Evolutionary conservation across 23 tunicate genomes (phyloP), one percentile per base, ranked within the genome.

Genomic region (Oikopleura vanhoeffeni): DNA sequence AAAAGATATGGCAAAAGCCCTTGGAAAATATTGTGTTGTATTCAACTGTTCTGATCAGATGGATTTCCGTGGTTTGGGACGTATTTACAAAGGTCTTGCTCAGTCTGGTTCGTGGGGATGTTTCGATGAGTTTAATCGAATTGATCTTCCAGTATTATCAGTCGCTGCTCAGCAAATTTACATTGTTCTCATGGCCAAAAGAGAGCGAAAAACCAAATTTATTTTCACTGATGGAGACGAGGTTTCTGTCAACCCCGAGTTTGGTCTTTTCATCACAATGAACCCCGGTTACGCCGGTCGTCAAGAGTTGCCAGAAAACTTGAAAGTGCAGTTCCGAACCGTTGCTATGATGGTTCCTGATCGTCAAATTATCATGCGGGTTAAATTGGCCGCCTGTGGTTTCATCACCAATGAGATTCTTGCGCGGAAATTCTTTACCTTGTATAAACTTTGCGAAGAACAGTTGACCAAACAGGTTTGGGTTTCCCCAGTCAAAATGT

Each of bases 271-370:
- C 67, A 93, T 93, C 41, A 93, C 98, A 33, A 93, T 93, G 98
- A 93, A 93, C 76, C 98, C 98, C 39, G 98, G 98, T 58, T 93
- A 93, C 85, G 98, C 98, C 41, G 98, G 98, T 18, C 85, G 98
- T 3, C 98, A 93, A 76, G 98, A 93, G 76, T 86, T 93, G 41
- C 98, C 98, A 0, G 98, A 93, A 84, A 93, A 93, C 57, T 77
- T 93, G 71, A 93, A 93, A 83, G 98, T 93, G 41, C 98, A 93
- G 87, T 93, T 93, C 86, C 88, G 98, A 40, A 86, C 98, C 0
- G 98, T 93, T 39, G 98, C 98, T 40, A 93, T 93, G 98, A 93
- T 93, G 98, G 98, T 93, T 13, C 98, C 98, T n/a, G 98, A 93
- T 83, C 86, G 98, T 83, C 98, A 93, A 89, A 93, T 93, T 41